Evolutionary conservation across 2,888 invertebrate genomes (phyloP).

Genomic region (Entomobrya proxima): DNA sequence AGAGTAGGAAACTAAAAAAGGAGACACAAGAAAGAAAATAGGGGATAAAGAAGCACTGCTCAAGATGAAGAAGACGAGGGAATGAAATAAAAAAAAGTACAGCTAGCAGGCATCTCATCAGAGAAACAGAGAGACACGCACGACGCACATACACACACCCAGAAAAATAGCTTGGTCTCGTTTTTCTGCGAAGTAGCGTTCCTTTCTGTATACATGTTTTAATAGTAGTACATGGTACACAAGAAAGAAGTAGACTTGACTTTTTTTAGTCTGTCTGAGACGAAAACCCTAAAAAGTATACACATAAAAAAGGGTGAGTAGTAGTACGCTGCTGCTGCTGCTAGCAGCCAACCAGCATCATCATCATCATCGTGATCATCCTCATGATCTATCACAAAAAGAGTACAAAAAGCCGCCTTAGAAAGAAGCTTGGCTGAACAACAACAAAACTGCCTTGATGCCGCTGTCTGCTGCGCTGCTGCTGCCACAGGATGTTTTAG

Average conservation of each 20-base stretch:
- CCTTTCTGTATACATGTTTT: neutral
- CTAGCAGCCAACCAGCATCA: neutral
- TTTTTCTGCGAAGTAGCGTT: constrained; percentile 33
- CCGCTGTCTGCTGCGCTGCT: neutral
- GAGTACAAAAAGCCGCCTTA: neutral
- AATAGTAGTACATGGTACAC: neutral
- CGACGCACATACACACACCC: constrained; percentile 57
- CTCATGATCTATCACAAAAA: neutral
- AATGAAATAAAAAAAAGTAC: neutral
- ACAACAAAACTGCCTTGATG: too few relatives aligned
- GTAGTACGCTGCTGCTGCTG: neutral
- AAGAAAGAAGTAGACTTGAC: neutral
- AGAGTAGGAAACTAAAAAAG: neutral
- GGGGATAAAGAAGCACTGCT: neutral
- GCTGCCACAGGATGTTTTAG: neutral
- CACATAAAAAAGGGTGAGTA: neutral
- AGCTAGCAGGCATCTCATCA: neutral
- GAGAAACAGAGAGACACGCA: constrained; percentile 25
- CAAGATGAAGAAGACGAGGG: neutral
- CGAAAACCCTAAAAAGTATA: too few relatives aligned
- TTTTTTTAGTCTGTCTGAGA: neutral
- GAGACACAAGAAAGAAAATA: neutral
- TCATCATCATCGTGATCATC: neutral
- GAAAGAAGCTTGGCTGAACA: neutral
- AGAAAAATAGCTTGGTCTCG: constrained; percentile 48